phyloP scores from a whole-genome alignment of 2,113 vertebrate species.

The Malurus alboscapulatus region DNA sequence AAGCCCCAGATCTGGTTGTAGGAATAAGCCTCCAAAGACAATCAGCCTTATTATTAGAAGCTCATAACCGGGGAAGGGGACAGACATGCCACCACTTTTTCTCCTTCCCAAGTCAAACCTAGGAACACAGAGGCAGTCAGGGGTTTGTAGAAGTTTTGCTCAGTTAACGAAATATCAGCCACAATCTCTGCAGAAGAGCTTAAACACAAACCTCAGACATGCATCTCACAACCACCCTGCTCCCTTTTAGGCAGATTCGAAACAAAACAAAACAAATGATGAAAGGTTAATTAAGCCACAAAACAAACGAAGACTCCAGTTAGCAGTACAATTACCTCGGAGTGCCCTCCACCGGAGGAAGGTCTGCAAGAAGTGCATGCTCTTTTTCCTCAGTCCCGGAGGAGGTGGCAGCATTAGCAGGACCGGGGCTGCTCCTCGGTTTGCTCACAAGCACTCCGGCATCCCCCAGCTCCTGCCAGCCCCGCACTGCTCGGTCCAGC shows the following conservation, averaged over 20 bases:
- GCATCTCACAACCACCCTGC: background rate
- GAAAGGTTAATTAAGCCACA: slow-evolving; percentile 15
- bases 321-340: slow-evolving; percentile 57
- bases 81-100: background rate
- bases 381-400: slow-evolving; percentile 52
- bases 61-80: background rate
- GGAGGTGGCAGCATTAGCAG: slow-evolving; percentile 53
- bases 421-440: background rate
- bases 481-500: background rate
- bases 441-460: background rate
- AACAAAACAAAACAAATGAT: background rate
- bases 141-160: background rate
- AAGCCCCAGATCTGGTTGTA: background rate
- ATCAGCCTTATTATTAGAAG: background rate
- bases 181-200: background rate
- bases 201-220: background rate
- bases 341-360: slow-evolving; percentile 69
- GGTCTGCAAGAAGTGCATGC: slow-evolving; percentile 72
- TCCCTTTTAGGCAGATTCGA: background rate
- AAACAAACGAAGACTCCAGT: background rate
- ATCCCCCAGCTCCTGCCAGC: background rate
- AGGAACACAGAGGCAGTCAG: background rate
- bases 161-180: background rate
- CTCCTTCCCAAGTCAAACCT: background rate
- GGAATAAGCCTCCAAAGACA: background rate